These are phyloP conservation scores for Promerops cafer DNA, from an alignment of 2,113 vertebrate genomes.

Conservation along the genomic window DNA sequence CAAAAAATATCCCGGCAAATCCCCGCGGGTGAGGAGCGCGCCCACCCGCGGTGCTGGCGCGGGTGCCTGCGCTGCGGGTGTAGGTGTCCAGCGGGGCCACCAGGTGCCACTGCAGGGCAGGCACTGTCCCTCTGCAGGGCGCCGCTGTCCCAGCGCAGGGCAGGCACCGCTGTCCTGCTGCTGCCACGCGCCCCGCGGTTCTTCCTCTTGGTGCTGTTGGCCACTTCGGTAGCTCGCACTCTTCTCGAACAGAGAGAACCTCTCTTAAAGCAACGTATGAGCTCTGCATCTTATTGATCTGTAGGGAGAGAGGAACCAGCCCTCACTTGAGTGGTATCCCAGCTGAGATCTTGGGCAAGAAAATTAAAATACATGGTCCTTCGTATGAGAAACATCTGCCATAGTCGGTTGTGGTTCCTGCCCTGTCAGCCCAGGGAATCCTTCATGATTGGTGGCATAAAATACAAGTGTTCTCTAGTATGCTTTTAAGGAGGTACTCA, in stretches of 20 bases:
- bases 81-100: not conserved
- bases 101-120: slow-evolving; percentile 35
- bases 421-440: not conserved
- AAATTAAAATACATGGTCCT: not conserved
- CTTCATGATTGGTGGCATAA: not conserved
- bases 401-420: not conserved
- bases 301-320: not conserved
- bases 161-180: not conserved
- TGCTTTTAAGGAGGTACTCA: not conserved
- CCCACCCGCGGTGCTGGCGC: not conserved
- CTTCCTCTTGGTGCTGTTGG: too few species aligned
- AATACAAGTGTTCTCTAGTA: not conserved
- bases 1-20: not conserved
- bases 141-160: not conserved
- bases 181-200: accelerated
- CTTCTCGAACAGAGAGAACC: not conserved
- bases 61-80: not conserved
- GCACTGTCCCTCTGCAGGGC: not conserved
- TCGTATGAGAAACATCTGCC: not conserved
- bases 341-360: not conserved
- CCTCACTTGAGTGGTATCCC: not conserved
- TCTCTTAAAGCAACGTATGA: not conserved
- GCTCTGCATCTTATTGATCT: not conserved
- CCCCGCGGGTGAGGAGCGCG: not conserved
- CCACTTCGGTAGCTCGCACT: accelerated